Base-by-base conservation (phyloP, 2,113 vertebrate species). In the Nesogale talazaci region DNA sequence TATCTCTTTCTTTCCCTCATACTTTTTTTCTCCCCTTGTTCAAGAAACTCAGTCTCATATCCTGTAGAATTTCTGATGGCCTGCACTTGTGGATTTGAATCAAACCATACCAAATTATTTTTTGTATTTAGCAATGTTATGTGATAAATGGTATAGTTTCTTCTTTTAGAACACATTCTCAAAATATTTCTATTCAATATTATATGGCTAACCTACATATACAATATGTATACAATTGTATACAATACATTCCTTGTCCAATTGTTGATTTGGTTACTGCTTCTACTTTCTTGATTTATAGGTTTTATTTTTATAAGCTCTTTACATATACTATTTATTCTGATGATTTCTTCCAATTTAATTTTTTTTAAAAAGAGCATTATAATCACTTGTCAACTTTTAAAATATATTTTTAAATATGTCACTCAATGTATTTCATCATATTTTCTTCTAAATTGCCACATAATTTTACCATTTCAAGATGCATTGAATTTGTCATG, bases 341-440 rank as follows among this genome's bases (percentile, higher is more conserved):
- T 91, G 27, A 61, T 78, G 46, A 74, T 94, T n/a, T 92, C 31
- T 69, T 11, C 46, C 42, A 17, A 42, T 75, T 78, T 89, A 69
- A 79, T 63, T 36, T 52, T 52, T 52, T 52, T 52, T n/a, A 83
- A 63, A 52, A 61, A 61, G 40, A 11, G 72, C 70, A 14, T 29
- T 70, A 38, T 57, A 31, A 19, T 52, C 27, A 72, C 2, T 76
- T 19, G 6, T 8, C 10, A 14, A 52, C 23, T 92, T 74, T 72
- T 78, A 70, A 69, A 87, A 85, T 20, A 36, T n/a, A 69, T 52
- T 52, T 52, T 52, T 52, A 52, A n/a, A 25, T 69, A n/a, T 20
- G 11, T 40, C 9, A 77, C 10, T 20, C 61, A 52, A 52, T 52
- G 2, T 15, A 57, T 81, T 84, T 84, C 3, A 10, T 16, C 31